phyloP scores from a whole-genome alignment of 2,113 vertebrate species.

The Thinocorus orbignyianus region DNA sequence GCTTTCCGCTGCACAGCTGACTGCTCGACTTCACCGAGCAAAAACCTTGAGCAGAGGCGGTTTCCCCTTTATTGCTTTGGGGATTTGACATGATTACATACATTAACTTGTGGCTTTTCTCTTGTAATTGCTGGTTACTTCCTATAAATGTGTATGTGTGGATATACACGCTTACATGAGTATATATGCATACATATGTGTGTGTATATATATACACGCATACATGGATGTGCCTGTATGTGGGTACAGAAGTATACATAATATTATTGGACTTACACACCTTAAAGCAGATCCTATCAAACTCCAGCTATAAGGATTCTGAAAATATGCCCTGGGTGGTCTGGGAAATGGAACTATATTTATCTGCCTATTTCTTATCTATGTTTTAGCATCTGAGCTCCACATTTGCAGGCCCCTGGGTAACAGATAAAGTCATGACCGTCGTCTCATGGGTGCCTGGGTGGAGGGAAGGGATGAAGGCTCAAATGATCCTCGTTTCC shows the following conservation, averaged over 20 bases:
- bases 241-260: background rate
- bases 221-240: background rate
- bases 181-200: no score
- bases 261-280: background rate
- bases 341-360: background rate
- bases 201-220: accelerated
- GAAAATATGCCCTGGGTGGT: background rate
- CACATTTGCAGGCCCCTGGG: background rate
- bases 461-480: background rate
- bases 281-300: background rate
- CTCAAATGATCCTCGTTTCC: background rate
- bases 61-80: conserved; percentile 12
- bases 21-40: background rate
- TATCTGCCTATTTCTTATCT: background rate
- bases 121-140: conserved; percentile 7
- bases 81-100: conserved; percentile 45
- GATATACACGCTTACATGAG: background rate
- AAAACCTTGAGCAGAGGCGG: background rate
- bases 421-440: accelerated
- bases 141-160: background rate
- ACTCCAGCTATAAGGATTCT: background rate
- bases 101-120: conserved; percentile 40
- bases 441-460: background rate
- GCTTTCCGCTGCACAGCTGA: background rate
- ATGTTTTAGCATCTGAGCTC: background rate